phyloP scores from a whole-genome alignment of 37 sponge, comb jelly and placozoan species.

The Tethya wilhelma region DNA sequence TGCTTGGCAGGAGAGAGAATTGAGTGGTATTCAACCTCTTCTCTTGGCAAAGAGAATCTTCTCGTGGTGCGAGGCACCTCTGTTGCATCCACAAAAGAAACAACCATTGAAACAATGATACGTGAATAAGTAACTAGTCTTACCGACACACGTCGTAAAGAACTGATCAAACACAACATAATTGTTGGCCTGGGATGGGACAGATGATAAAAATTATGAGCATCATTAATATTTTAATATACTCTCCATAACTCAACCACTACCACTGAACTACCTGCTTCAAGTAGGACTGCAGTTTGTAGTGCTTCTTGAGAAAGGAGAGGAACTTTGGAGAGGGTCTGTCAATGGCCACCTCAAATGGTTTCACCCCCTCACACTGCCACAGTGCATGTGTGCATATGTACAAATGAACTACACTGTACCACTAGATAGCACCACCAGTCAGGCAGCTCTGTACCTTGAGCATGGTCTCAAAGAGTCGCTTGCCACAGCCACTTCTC shows the following conservation, averaged over 20 bases:
- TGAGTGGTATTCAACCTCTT: no score
- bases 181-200: conserved; percentile 90
- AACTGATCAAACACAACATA: conserved; percentile 91
- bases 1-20: no score
- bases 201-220: no score
- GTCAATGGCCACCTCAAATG: conserved; percentile 88
- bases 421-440: no score
- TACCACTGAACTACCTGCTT: conserved; percentile 86
- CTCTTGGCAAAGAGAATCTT: no score
- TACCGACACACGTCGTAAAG: conserved; percentile 68
- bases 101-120: no score
- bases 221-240: no score
- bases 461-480: conserved; percentile 89
- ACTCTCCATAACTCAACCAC: no score
- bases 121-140: conserved; percentile 7
- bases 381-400: background rate
- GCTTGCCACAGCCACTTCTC: conserved; percentile 86
- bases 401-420: no score
- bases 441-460: conserved; percentile 66
- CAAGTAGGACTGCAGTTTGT: conserved; percentile 58
- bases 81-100: no score
- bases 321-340: conserved; percentile 92
- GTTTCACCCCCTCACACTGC: conserved; percentile 71
- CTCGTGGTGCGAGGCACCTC: no score
- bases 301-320: conserved; percentile 84